Percentiles rank a stretch among this genome's conserved stretches.
phyloP scores from a whole-genome alignment of 2,113 vertebrate genomes.

The Proterorhinus semilunaris region DNA sequence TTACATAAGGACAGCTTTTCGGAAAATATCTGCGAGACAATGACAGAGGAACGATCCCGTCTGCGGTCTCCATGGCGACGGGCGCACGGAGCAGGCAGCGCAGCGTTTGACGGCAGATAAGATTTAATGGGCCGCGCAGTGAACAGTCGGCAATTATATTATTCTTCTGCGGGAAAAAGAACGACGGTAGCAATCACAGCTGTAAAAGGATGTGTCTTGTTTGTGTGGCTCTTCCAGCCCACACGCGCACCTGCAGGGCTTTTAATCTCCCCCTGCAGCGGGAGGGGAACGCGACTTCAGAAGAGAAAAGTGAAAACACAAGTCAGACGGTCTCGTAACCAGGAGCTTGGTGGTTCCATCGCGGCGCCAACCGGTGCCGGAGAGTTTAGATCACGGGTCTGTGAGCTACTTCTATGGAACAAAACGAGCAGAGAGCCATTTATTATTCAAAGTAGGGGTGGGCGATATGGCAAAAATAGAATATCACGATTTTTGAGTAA shows the following conservation, averaged over 20 bases:
- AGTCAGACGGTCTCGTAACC: too few species aligned
- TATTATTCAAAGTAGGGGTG: too few species aligned
- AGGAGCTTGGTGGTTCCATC: too few species aligned
- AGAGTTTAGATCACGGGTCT: too few species aligned
- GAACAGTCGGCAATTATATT: constrained; percentile 2
- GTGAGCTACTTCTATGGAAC: too few species aligned
- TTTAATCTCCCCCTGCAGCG: not conserved
- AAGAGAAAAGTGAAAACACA: too few species aligned
- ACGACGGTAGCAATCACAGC: not conserved
- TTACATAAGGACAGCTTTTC: constrained; percentile 1
- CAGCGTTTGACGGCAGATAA: constrained; percentile 3
- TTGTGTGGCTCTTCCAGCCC: not conserved
- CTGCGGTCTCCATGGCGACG: constrained; percentile 6
- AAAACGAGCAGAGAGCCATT: too few species aligned
- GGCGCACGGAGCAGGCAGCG: not conserved
- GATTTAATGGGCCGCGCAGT: constrained; percentile 5
- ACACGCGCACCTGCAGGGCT: not conserved
- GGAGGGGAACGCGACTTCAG: not conserved
- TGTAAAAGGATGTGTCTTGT: not conserved
- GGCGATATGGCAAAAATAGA: too few species aligned
- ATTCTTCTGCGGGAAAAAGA: not conserved
- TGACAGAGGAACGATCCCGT: not conserved
- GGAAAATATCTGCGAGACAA: not conserved
- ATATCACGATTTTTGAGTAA: too few species aligned
- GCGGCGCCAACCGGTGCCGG: too few species aligned